phyloP scores from a whole-genome alignment of 2,888 invertebrate genomes.

The Oscheius sp. region DNA sequence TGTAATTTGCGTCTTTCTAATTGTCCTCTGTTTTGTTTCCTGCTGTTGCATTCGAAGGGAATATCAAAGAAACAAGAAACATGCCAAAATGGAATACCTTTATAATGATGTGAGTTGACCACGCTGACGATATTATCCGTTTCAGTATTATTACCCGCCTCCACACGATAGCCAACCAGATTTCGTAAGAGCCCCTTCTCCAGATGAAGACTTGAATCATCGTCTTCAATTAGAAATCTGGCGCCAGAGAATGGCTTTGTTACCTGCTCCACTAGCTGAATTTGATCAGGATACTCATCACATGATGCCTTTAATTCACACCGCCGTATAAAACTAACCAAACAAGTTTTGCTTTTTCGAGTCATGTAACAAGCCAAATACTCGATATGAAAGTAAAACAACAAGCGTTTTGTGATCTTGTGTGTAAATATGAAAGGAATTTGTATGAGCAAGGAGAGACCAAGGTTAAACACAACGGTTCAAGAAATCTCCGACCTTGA shows the following conservation, averaged over 20 bases:
- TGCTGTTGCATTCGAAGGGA: conserved; percentile 23
- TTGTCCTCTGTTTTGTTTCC: conserved; percentile 26
- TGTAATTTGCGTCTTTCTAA: conserved; percentile 45
- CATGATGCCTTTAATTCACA: conserved; percentile 24
- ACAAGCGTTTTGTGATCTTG: no score
- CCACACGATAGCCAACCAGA: background rate
- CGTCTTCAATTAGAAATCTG: conserved; percentile 14
- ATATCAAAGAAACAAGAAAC: conserved; percentile 10
- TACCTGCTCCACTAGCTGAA: conserved; percentile 21
- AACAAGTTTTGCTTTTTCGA: no score
- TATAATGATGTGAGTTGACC: background rate
- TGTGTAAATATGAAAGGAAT: no score
- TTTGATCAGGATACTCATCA: conserved; percentile 28
- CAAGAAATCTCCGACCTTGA: no score
- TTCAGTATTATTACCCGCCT: conserved; percentile 15
- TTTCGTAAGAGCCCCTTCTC: conserved; percentile 4
- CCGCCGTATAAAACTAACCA: conserved; percentile 11
- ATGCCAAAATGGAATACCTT: conserved; percentile 11
- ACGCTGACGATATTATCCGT: background rate
- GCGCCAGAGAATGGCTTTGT: conserved; percentile 9
- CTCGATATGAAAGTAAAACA: no score
- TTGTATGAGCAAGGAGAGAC: no score
- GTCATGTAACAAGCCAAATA: no score
- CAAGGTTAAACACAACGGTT: no score
- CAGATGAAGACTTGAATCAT: background rate